Conservation (phyloP, 2,797 vertebrate species). For the Phoeniculus purpureus region DNA sequence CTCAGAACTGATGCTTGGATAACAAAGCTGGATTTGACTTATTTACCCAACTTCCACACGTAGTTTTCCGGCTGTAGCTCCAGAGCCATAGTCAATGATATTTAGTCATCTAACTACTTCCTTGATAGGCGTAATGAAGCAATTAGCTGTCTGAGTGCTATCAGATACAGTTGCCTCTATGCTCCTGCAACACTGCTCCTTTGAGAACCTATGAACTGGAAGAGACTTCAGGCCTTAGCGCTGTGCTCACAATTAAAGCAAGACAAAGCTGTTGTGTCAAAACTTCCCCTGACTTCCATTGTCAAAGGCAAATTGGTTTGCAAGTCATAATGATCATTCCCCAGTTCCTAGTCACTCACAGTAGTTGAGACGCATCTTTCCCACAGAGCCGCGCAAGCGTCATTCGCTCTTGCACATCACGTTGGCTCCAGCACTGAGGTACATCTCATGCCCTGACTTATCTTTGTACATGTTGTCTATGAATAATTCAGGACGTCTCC, state of each 20-base stretch:
- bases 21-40: background rate
- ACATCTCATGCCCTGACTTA: slow-evolving; percentile 72
- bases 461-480: slow-evolving; percentile 53
- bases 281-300: background rate
- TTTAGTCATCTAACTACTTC: slow-evolving; percentile 38
- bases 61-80: background rate
- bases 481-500: slow-evolving; percentile 75
- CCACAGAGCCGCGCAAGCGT: background rate
- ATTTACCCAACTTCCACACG: background rate
- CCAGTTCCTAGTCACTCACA: background rate
- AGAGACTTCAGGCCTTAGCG: background rate
- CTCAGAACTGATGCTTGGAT: background rate
- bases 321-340: background rate
- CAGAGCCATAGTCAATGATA: background rate
- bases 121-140: background rate
- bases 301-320: background rate
- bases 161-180: background rate
- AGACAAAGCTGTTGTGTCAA: background rate
- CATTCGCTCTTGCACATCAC: background rate
- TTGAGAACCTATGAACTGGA: background rate
- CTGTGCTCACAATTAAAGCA: background rate
- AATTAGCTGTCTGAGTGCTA: background rate
- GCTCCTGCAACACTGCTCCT: background rate
- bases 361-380: background rate
- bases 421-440: slow-evolving; percentile 29